Evolutionary conservation across 2,888 invertebrate genomes (phyloP).

Genomic region (Cephonodes hylas): DNA sequence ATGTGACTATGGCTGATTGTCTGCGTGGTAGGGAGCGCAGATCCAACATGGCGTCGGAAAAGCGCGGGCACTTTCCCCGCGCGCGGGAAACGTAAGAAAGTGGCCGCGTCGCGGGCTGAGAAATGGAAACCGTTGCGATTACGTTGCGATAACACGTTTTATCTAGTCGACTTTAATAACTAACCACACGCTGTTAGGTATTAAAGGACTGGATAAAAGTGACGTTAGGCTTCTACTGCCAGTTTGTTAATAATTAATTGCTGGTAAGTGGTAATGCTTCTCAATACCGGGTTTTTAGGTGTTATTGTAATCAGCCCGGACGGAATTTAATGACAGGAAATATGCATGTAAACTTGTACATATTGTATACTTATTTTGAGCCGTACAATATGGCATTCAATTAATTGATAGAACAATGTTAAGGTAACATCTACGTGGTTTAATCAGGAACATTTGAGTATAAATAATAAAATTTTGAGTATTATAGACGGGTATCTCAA

Average conservation of each 20-base stretch:
- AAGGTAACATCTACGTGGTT: too few species aligned
- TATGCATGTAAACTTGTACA: too few species aligned
- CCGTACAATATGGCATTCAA: too few species aligned
- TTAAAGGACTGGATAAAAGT: conserved; percentile 7
- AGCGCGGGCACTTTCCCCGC: conserved; percentile 76
- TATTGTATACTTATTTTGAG: too few species aligned
- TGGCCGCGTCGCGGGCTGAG: conserved; percentile 55
- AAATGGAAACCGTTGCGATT: conserved; percentile 66
- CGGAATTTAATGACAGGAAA: too few species aligned
- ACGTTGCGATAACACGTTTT: conserved; percentile 25
- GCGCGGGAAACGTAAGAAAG: conserved; percentile 79
- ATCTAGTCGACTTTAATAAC: conserved; percentile 54
- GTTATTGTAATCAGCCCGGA: neutral
- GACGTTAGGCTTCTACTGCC: neutral
- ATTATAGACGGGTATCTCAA: too few species aligned
- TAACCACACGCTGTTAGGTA: conserved; percentile 17
- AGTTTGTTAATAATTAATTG: neutral
- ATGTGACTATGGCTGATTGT: neutral
- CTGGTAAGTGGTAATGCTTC: neutral
- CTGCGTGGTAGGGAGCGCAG: conserved; percentile 31
- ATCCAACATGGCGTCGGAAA: conserved; percentile 77
- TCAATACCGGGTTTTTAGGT: too few species aligned
- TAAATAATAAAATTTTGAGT: too few species aligned
- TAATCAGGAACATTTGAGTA: too few species aligned
- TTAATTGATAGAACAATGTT: too few species aligned